Base-by-base conservation (phyloP, 1,140 invertebrate species). In the Scaptomyza graminum region DNA sequence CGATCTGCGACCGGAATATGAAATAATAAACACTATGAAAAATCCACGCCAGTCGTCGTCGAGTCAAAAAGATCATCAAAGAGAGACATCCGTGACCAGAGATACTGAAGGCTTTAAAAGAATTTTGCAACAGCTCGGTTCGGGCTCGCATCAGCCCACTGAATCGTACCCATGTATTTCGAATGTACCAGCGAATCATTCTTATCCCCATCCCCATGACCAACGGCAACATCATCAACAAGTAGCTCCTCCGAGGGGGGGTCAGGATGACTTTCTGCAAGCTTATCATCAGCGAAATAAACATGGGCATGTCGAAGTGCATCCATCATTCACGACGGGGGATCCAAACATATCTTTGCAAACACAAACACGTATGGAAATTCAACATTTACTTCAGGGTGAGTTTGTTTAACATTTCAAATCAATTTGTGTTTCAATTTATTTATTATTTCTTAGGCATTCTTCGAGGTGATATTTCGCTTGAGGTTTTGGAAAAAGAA, bases 401-500 rank as follows among this genome's bases (percentile, higher is more conserved):
- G 64, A 70, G 74, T 34, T 39, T 12, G 11, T 12, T 52, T n/a
- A n/a, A n/a, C n/a, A n/a, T n/a, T n/a, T n/a, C n/a, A n/a, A n/a
- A n/a, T n/a, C n/a, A n/a, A n/a, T n/a, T n/a, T n/a, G n/a, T n/a
- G n/a, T n/a, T n/a, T n/a, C n/a, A n/a, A n/a, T n/a, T n/a, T n/a
- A 41, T 37, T 15, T 25, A 25, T 43, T 6, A 31, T 60, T 60
- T 54, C n/a, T 34, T 15, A 84, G 81, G 74, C 12, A 37, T 84
- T 18, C 9, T 61, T 25, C 65, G 77, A 7, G 81, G 81, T 6
- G 81, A 84, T 37, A 41, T 84, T 64, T 74, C 81, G 0, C 7
- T 74, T 15, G 81, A 84, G n/a, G 57, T 85, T 85, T 92, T 96
- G 43, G 94, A 96, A 75, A 95, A 96, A 79, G 95, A 97, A 89